Percentiles rank a stretch among this genome's conserved stretches.
phyloP scores from a whole-genome alignment of 2,797 vertebrate species.

The Channallabes apus region DNA sequence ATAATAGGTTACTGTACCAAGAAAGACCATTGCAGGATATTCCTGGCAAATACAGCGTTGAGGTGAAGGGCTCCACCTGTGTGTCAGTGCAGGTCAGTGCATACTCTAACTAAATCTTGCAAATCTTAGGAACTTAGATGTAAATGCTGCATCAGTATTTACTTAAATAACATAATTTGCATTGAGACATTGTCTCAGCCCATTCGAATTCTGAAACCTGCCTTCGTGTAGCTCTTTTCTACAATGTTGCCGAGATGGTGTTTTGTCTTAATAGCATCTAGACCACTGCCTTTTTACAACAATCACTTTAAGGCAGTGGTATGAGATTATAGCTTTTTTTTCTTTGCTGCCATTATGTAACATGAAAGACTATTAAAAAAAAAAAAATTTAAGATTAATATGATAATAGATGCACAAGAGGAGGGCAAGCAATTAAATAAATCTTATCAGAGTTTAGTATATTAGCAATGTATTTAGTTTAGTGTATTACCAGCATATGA shows the following conservation, averaged over 20 bases:
- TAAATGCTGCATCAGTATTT: not conserved
- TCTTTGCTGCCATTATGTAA: not conserved
- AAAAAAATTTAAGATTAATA: not conserved
- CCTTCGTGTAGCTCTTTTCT: not conserved
- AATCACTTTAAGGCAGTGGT: not conserved
- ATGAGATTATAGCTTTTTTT: not conserved
- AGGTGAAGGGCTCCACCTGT: too few species aligned
- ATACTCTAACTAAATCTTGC: constrained; percentile 51
- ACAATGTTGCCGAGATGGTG: not conserved
- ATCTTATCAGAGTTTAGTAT: not conserved
- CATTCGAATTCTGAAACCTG: not conserved
- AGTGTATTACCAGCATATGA: not conserved
- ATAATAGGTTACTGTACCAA: too few species aligned
- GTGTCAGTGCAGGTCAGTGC: too few species aligned
- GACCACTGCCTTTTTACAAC: too few species aligned
- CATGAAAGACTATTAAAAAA: not conserved
- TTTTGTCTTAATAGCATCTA: not conserved
- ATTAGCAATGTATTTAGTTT: too few species aligned
- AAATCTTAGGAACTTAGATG: not conserved
- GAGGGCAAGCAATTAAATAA: not conserved
- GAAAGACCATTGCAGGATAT: too few species aligned
- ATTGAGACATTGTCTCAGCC: not conserved
- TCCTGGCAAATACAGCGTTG: too few species aligned
- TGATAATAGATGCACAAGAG: not conserved
- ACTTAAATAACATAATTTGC: not conserved